Evolutionary conservation across 2,888 invertebrate species (phyloP).

Genomic region (Xestia ashworthii): DNA sequence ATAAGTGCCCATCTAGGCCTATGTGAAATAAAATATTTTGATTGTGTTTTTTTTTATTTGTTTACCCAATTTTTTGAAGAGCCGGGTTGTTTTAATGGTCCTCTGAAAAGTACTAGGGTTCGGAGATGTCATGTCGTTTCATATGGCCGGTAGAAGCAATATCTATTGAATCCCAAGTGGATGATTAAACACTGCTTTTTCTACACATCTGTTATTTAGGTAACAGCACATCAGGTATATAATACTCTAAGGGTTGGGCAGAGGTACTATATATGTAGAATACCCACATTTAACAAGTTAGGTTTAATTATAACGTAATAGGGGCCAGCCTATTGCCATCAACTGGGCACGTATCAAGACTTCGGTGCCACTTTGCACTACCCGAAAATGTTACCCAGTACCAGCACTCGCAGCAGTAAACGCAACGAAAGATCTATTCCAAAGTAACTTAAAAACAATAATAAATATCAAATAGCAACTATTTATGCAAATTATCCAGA

Average conservation of each 20-base stretch:
- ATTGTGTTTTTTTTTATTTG: too few species aligned
- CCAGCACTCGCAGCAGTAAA: background rate
- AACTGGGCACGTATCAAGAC: background rate
- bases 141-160: too few species aligned
- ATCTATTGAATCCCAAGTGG: background rate
- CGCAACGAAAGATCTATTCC: background rate
- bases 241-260: background rate
- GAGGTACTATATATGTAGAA: background rate
- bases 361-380: background rate
- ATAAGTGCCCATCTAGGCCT: too few species aligned
- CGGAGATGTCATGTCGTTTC: too few species aligned
- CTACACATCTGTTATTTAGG: background rate
- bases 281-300: background rate
- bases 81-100: too few species aligned
- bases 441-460: background rate
- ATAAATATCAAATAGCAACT: background rate
- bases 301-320: background rate
- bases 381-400: background rate
- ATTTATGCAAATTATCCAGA: conserved; percentile 8
- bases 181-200: background rate
- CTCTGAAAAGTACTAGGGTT: too few species aligned
- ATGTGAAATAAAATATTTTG: too few species aligned
- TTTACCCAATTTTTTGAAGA: too few species aligned
- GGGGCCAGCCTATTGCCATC: background rate
- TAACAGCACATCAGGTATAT: background rate